phyloP scores from a whole-genome alignment of 2,113 vertebrate species.

The Pluvialis apricaria region DNA sequence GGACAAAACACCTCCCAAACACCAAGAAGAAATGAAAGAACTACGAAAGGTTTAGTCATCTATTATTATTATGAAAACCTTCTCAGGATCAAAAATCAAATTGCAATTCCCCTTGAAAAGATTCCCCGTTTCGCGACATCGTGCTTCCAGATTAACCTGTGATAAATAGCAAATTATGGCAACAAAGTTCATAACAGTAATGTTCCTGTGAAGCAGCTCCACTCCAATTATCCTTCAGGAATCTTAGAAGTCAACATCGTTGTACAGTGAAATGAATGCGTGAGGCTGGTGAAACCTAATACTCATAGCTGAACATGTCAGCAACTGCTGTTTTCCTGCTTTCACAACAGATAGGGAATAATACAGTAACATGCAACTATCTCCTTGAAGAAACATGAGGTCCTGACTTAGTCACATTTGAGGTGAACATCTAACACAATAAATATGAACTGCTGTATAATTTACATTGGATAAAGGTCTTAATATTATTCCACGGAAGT shows the following conservation, averaged over 20 bases:
- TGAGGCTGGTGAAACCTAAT: neutral
- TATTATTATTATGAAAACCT: neutral
- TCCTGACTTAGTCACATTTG: neutral
- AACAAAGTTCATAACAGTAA: neutral
- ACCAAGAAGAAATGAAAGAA: neutral
- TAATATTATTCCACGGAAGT: neutral
- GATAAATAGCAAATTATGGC: neutral
- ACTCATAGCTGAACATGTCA: neutral
- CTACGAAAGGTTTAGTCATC: neutral
- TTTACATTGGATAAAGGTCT: neutral
- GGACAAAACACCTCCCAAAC: neutral
- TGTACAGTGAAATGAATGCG: neutral
- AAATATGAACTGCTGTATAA: neutral
- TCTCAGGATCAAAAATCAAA: neutral
- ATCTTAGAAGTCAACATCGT: neutral
- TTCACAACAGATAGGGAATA: neutral
- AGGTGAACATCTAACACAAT: neutral
- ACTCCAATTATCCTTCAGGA: neutral
- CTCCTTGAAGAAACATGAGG: neutral
- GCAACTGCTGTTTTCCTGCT: neutral
- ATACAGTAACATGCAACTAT: too few species aligned
- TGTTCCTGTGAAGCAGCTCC: neutral
- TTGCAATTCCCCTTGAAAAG: neutral
- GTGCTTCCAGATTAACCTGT: neutral
- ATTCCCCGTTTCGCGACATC: neutral